Conservation (phyloP, 2,797 vertebrate genomes). For the Kryptolebias ocellatus region DNA sequence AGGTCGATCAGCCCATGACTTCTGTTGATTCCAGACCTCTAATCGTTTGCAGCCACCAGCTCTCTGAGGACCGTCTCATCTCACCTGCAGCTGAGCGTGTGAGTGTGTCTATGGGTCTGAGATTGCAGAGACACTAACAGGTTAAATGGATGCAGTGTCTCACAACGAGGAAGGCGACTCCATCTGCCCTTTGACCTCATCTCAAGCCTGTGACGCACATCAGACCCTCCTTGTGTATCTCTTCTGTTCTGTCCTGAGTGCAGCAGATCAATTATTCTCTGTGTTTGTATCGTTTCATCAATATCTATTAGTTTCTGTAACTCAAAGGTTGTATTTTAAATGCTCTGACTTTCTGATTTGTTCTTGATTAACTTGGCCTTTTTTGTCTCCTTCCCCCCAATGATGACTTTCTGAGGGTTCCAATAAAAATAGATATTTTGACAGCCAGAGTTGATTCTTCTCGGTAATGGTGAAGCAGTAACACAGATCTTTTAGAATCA, state of each 20-base stretch:
- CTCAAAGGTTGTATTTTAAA: constrained; percentile 14
- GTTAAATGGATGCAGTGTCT: constrained; percentile 45
- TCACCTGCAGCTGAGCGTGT: constrained; percentile 7
- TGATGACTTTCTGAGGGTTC: no score
- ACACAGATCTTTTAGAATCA: no score
- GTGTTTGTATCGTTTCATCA: constrained; percentile 20
- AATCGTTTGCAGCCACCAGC: constrained; percentile 46
- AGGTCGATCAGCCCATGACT: constrained; percentile 1
- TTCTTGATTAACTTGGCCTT: not conserved
- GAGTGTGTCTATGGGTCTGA: constrained; percentile 24
- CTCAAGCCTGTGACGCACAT: constrained; percentile 13
- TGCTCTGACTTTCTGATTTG: not conserved
- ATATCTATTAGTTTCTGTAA: constrained; percentile 19
- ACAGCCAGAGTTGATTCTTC: no score
- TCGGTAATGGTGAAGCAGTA: no score
- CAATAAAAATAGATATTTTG: no score
- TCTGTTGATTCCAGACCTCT: constrained; percentile 28
- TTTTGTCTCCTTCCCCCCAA: not conserved
- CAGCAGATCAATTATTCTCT: constrained; percentile 43
- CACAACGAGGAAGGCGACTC: constrained; percentile 31
- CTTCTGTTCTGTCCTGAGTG: constrained; percentile 4
- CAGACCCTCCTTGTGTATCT: constrained; percentile 13
- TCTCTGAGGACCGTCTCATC: constrained; percentile 36
- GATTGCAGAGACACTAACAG: constrained; percentile 24
- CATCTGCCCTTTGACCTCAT: constrained; percentile 47